Evolutionary conservation across 2,888 invertebrate genomes (phyloP), one percentile per base, ranked within the genome.

Genomic region (Leucania comma): DNA sequence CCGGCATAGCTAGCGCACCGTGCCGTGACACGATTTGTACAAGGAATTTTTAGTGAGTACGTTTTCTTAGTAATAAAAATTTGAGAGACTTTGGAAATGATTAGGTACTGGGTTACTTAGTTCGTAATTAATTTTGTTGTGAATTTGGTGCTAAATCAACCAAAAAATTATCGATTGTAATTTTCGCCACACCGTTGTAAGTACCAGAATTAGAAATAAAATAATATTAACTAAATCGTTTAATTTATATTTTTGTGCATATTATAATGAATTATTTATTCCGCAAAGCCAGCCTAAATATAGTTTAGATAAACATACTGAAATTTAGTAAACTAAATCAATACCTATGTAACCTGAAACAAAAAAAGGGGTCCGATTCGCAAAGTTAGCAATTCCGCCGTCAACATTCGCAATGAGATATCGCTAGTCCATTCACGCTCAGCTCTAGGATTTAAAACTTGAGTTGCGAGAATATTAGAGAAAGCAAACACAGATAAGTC

Each of bases 401-500:
- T n/a, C 35, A 59, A 48, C 20, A 56, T 63, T 68, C 46, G 59
- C 60, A 73, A 38, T 32, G 24, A 51, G 42, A 48, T 20, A 63
- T 56, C 46, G 73, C 35, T 20, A 46, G 32, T 61, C 22, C 22
- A 50, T 79, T 74, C 35, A 68, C 69, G 50, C 53, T 38, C 12
- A 65, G 32, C 64, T 50, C 26, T 65, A 79, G 38, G 53, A 61
- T 65, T 65, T 59, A 68, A 61, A 68, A 68, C 72, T 72, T 53
- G 42, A 73, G 61, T 80, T 60, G 65, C 68, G 66, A 67, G 71
- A 69, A 81, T 78, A 62, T 80, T 68, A 66, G 65, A 68, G 67
- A 69, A 80, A 68, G 67, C 56, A 68, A 75, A 75, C 67, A 79
- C 42, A 80, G 76, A 78, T 78, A 80, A 75, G 57, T 68, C 24